Evolutionary conservation across 2,113 vertebrate species (phyloP).

Genomic region (Vulpes lagopus): DNA sequence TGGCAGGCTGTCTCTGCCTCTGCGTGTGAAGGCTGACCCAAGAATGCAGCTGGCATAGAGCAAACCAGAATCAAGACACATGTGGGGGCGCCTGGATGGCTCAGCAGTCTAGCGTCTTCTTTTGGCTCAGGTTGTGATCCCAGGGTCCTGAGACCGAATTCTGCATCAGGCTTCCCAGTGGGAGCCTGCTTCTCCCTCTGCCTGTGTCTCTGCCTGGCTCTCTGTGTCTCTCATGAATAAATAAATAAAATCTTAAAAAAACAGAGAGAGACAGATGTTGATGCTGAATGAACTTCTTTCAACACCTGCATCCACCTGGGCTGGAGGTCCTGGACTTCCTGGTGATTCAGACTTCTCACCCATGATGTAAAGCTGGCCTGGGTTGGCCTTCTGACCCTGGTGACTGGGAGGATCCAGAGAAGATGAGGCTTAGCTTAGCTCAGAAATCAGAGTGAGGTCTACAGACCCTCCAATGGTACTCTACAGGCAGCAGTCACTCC

Average conservation of each 20-base stretch:
- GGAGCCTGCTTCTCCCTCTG: too few species aligned
- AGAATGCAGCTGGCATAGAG: background rate
- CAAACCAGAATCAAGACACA: background rate
- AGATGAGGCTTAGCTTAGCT: background rate
- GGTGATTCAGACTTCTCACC: background rate
- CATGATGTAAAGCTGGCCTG: accelerated
- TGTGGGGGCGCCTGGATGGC: too few species aligned
- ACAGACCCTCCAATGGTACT: background rate
- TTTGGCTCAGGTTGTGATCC: too few species aligned
- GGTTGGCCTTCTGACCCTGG: background rate
- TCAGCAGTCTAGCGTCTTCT: too few species aligned
- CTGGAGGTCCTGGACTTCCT: too few species aligned
- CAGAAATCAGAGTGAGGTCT: background rate
- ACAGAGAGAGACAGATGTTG: accelerated
- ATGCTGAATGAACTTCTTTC: background rate
- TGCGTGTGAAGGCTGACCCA: accelerated
- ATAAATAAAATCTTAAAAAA: too few species aligned
- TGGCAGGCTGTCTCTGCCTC: background rate
- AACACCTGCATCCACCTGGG: background rate
- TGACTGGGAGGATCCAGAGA: too few species aligned
- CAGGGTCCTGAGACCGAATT: too few species aligned
- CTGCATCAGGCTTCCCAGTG: too few species aligned
- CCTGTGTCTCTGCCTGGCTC: too few species aligned
- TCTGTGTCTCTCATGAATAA: too few species aligned
- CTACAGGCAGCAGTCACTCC: background rate